Evolutionary conservation across 2,888 invertebrate genomes (phyloP), one percentile per base, ranked within the genome.

Genomic region (Ophonus ardosiacus): DNA sequence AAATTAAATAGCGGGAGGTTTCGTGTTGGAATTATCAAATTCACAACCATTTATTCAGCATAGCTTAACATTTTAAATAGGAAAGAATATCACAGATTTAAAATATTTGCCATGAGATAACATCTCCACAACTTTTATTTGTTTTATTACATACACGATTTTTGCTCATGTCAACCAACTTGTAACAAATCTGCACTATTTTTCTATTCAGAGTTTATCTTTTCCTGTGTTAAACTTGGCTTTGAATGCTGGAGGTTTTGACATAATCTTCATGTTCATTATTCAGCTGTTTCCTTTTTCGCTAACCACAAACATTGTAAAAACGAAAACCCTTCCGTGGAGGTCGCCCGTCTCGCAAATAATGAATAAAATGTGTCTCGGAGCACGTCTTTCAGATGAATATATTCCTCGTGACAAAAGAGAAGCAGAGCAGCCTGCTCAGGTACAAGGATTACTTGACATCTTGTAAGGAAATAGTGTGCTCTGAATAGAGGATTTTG

Each of bases 241-340:
- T 78, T 57, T 80, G 61, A 80, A 80, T 80, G 38, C 80, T 31
- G 61, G 7, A 80, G 61, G 40, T 80, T 78, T 80, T 80, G 61
- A 80, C 80, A 61, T 80, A 80, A 80, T 80, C 80, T 80, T 61
- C 61, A 31, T 59, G 61, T 80, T 80, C 80, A 80, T 80, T 61
- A 80, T 80, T 80, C 80, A 80, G 61, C 61, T 80, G 80, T 80
- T 80, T 80, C 80, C 61, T 80, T 40, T 61, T 61, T 80, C 21
- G 15, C 31, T 59, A 38, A 80, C 61, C 80, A 17, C 61, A 63
- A 61, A 80, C 80, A 63, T 80, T 78, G 78, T 57, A 78, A 78
- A 78, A 78, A 78, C 57, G 57, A 57, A 78, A 17, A 17, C 18
- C 31, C 68, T 15, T 43, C 43, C 40, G 40, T 18, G 17, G 3